Base-by-base conservation (phyloP, 1,140 invertebrate species). In the Drosophila seguyi region DNA sequence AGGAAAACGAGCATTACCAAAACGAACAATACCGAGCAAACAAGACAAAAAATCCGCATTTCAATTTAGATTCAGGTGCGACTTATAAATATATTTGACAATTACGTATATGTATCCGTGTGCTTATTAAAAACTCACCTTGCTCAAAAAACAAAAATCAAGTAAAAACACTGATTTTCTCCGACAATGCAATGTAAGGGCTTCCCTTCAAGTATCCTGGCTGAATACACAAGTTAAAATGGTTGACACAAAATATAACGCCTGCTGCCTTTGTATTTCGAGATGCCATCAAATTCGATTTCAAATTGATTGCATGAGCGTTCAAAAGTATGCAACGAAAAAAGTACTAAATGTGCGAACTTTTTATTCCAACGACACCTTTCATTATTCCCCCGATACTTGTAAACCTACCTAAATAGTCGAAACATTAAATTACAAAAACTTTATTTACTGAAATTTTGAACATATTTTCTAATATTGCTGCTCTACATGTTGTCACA, bases 401-500 rank as follows among this genome's bases (percentile, higher is more conserved):
- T 7, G 1, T 1, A 13, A 25, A 10, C 7, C 48, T 4, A 50
- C 0, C 2, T 3, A 47, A 31, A 13, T 7, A 14, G 11, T 14
- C 14, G 4, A 45, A 2, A 25, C 10, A 34, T 16, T 1, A n/a
- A n/a, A 14, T 18, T 7, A 31, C 41, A 4, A 25, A 38, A 48
- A 48, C 0, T 52, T 72, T 71, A 58, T 45, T 74, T 2, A 77
- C 74, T 44, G 4, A 63, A 50, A 71, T 74, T 85, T 75, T 20
- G 68, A 39, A 81, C 44, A 65, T 66, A 25, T 75, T 45, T 68
- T 80, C 88, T 71, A 75, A 91, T 86, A 87, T 85, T 90, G 73
- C 79, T 81, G 62, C 13, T 41, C 52, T 82, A 92, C 78, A 92
- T 92, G 50, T 92, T 92, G 58, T 92, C 91, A 87, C 91, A 92